Evolutionary conservation across 2,888 invertebrate species (phyloP).

Genomic region (Cylloceria caligata): DNA sequence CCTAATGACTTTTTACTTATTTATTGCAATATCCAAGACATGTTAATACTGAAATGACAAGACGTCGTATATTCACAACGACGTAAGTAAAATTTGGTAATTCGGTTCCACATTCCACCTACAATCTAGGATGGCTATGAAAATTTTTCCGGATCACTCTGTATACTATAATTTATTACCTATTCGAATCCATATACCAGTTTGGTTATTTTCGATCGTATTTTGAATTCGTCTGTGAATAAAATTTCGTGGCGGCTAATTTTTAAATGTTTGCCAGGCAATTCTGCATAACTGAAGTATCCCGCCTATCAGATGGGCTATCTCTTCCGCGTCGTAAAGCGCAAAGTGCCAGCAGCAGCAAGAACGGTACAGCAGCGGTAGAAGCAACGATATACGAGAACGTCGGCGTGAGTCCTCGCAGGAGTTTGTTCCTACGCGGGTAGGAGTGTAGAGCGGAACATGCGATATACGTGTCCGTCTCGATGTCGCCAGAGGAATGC

Average conservation of each 20-base stretch:
- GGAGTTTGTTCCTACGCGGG: conserved; percentile 47
- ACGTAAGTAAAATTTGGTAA: neutral
- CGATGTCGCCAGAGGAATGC: conserved; percentile 66
- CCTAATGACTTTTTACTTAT: neutral
- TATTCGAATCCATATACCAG: neutral
- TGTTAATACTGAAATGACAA: neutral
- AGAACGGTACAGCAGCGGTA: neutral
- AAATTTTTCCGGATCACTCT: neutral
- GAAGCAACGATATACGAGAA: conserved; percentile 24
- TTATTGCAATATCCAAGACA: neutral
- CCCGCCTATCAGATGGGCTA: conserved; percentile 57
- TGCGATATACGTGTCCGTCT: conserved; percentile 59
- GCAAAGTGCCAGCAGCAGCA: conserved; percentile 53
- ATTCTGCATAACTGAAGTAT: conserved; percentile 40
- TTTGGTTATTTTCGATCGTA: conserved; percentile 29
- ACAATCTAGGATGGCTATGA: neutral
- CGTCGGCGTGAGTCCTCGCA: conserved; percentile 39
- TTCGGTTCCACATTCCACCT: neutral
- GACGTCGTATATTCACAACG: neutral
- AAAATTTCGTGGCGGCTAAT: conserved; percentile 43
- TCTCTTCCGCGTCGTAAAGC: conserved; percentile 73
- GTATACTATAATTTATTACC: neutral
- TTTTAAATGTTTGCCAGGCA: conserved; percentile 37
- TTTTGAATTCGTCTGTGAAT: neutral
- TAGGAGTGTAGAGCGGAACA: conserved; percentile 35